Evolutionary conservation across 2,113 vertebrate species (phyloP).

Genomic region (Calidris pygmaea): DNA sequence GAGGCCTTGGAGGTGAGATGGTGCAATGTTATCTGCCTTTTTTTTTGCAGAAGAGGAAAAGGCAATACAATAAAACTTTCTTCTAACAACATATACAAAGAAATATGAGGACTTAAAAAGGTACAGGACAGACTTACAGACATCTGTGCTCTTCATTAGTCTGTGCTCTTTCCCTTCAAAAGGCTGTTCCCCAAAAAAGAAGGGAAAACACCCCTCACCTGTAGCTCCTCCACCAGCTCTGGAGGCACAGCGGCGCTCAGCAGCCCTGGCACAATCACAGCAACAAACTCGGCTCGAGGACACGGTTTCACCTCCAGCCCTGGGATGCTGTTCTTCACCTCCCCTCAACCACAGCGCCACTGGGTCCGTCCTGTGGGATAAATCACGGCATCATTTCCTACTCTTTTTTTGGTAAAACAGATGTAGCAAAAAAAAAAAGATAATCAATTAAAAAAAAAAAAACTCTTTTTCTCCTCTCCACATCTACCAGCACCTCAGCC

Average conservation of each 20-base stretch:
- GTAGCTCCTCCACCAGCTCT: neutral
- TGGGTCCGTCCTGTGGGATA: neutral
- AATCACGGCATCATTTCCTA: neutral
- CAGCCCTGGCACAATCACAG: neutral
- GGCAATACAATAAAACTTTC: neutral
- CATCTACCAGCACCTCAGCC: neutral
- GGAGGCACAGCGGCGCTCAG: neutral
- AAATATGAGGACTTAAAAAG: neutral
- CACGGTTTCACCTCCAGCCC: neutral
- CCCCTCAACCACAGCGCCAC: neutral
- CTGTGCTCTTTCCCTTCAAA: neutral
- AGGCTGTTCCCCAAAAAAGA: neutral
- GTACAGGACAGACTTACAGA: neutral
- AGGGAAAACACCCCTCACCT: neutral
- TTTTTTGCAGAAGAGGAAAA: neutral
- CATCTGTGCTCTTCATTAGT: neutral
- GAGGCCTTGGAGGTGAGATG: neutral
- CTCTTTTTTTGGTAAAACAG: neutral
- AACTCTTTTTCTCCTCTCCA: neutral
- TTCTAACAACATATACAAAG: neutral
- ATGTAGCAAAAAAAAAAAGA: neutral
- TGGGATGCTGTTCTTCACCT: neutral
- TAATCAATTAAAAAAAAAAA: neutral
- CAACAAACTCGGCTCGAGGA: neutral
- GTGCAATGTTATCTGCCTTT: rapidly evolving